Conservation (phyloP, 2,797 vertebrate genomes). For the Enteromius argenteus region DNA sequence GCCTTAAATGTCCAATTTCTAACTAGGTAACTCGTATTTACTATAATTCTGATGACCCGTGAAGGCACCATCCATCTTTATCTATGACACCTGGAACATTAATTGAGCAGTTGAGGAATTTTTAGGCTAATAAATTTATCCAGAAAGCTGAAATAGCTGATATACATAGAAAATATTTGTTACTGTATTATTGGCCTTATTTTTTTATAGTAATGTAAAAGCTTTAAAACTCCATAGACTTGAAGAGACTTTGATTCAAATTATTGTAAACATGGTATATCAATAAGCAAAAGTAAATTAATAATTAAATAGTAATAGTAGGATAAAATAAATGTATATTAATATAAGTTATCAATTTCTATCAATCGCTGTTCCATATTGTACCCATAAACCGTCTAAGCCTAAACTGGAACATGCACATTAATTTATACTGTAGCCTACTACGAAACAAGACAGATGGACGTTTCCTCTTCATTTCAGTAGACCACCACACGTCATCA, state of each 20-base stretch:
- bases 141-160: background rate
- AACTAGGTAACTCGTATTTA: too few species aligned
- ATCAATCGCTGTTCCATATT: background rate
- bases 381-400: background rate
- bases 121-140: background rate
- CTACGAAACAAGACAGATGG: slow-evolving; percentile 6
- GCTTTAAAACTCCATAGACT: background rate
- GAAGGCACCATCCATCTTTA: background rate
- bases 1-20: too few species aligned
- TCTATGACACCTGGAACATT: background rate
- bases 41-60: too few species aligned
- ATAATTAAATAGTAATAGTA: too few species aligned
- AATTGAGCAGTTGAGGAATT: background rate
- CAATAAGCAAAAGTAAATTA: background rate
- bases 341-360: background rate
- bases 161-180: background rate
- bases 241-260: background rate
- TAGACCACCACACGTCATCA: background rate
- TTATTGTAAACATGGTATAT: too few species aligned
- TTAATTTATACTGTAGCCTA: background rate
- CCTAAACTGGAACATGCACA: background rate
- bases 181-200: background rate
- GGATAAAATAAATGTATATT: too few species aligned
- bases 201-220: background rate
- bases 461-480: background rate